phyloP scores from a whole-genome alignment of 2,888 invertebrate genomes.

The Gisinianus flammeolus region DNA sequence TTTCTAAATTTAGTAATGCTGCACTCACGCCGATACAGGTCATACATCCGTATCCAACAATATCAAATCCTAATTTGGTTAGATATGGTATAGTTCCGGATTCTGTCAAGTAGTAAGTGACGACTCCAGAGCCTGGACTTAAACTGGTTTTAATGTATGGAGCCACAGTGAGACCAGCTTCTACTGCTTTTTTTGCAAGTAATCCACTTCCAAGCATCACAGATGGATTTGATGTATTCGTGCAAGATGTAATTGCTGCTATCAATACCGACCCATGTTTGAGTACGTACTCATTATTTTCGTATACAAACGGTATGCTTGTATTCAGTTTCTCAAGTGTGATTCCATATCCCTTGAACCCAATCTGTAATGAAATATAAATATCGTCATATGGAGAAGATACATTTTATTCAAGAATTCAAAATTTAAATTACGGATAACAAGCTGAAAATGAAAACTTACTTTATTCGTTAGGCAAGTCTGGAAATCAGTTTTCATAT shows the following conservation, averaged over 20 bases:
- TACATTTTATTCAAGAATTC: neutral
- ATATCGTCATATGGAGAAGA: neutral
- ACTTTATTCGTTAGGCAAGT: constrained; percentile 87
- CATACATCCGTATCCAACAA: constrained; percentile 99
- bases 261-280: constrained; percentile 93
- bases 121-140: constrained; percentile 94
- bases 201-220: constrained; percentile 97
- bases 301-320: constrained; percentile 77
- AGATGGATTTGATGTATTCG: constrained; percentile 97
- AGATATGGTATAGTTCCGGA: constrained; percentile 90
- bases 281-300: constrained; percentile 79
- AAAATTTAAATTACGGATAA: constrained; percentile 62
- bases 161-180: constrained; percentile 82
- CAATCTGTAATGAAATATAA: constrained; percentile 69
- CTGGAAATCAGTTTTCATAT: constrained; percentile 89
- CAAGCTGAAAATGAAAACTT: constrained; percentile 55
- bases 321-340: constrained; percentile 69
- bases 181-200: constrained; percentile 91
- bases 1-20: too few species aligned
- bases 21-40: constrained; percentile 99
- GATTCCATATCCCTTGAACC: constrained; percentile 91
- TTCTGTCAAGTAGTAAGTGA: constrained; percentile 86
- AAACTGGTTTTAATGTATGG: constrained; percentile 97
- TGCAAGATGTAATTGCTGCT: constrained; percentile 97
- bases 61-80: constrained; percentile 85